Evolutionary conservation across 1,140 invertebrate genomes (phyloP).

Genomic region (Apis florea): DNA sequence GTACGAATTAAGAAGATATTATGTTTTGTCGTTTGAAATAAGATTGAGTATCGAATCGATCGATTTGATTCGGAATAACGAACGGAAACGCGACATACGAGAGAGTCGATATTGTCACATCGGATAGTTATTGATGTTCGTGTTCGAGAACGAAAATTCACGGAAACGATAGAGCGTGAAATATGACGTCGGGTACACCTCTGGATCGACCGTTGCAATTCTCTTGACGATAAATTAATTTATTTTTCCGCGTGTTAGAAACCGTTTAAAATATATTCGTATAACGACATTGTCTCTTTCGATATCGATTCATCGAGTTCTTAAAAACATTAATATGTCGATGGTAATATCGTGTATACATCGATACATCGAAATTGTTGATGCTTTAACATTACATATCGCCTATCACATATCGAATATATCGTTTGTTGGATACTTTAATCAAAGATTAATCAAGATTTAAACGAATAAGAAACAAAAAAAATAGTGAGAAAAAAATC

Average conservation of each 20-base stretch:
- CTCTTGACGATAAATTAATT: conserved; percentile 43
- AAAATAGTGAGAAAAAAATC: neutral
- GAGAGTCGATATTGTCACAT: conserved; percentile 57
- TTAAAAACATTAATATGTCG: neutral
- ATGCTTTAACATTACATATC: neutral
- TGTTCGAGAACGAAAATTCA: conserved; percentile 52
- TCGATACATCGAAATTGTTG: neutral
- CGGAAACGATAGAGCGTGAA: conserved; percentile 51
- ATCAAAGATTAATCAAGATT: neutral
- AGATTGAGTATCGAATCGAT: conserved; percentile 40
- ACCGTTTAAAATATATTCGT: neutral
- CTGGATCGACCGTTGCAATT: conserved; percentile 51
- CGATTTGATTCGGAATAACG: conserved; percentile 42
- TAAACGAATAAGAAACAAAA: neutral
- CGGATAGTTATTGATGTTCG: conserved; percentile 58
- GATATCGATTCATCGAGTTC: conserved; percentile 32
- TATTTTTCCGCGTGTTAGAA: conserved; percentile 25
- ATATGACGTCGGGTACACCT: conserved; percentile 54
- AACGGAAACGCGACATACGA: conserved; percentile 22
- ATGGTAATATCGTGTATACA: neutral
- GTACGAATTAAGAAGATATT: conserved; percentile 16
- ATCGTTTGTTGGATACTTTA: neutral
- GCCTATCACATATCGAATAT: too few relatives aligned
- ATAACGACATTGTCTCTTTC: conserved; percentile 30
- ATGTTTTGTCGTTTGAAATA: conserved; percentile 31